A percentile compares a stretch with the other conserved stretches of the same genome.
phyloP scores from a whole-genome alignment of 2,888 invertebrate genomes.

The Mamestra brassicae region DNA sequence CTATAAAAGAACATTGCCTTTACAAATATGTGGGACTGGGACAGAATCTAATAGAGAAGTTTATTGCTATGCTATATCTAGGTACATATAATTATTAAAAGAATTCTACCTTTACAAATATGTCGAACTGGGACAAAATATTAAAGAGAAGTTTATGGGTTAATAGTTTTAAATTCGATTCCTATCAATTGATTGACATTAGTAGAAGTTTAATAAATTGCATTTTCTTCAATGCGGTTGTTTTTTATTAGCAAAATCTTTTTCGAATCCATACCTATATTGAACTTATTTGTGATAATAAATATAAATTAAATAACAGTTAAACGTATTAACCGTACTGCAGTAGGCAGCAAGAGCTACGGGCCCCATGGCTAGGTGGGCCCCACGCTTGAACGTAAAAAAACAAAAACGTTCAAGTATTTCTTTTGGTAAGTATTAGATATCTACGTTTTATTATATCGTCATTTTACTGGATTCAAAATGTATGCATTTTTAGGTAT shows the following conservation, averaged over 20 bases:
- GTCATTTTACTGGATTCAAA: too few species aligned
- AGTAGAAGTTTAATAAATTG: conserved; percentile 21
- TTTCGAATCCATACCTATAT: conserved; percentile 16
- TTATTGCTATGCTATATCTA: conserved; percentile 71
- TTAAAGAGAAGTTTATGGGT: conserved; percentile 29
- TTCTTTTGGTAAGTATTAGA: too few species aligned
- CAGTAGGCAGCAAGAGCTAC: too few species aligned
- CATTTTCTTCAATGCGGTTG: conserved; percentile 16
- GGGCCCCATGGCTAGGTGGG: too few species aligned
- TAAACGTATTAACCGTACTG: too few species aligned
- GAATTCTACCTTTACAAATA: conserved; percentile 59
- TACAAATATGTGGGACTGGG: conserved; percentile 66
- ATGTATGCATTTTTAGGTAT: too few species aligned
- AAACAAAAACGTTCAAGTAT: too few species aligned
- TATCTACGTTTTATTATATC: too few species aligned
- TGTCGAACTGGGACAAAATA: conserved; percentile 68
- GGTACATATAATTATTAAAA: conserved; percentile 70
- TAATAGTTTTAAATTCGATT: conserved; percentile 52
- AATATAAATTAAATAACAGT: too few species aligned
- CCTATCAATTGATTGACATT: conserved; percentile 44
- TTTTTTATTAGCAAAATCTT: conserved; percentile 42
- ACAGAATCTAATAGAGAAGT: conserved; percentile 66
- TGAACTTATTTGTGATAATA: conserved; percentile 17
- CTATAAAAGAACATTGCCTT: conserved; percentile 72
- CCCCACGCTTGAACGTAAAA: too few species aligned